Base-by-base conservation (phyloP, 2,888 invertebrate species). In the Orthonevra nobilis region DNA sequence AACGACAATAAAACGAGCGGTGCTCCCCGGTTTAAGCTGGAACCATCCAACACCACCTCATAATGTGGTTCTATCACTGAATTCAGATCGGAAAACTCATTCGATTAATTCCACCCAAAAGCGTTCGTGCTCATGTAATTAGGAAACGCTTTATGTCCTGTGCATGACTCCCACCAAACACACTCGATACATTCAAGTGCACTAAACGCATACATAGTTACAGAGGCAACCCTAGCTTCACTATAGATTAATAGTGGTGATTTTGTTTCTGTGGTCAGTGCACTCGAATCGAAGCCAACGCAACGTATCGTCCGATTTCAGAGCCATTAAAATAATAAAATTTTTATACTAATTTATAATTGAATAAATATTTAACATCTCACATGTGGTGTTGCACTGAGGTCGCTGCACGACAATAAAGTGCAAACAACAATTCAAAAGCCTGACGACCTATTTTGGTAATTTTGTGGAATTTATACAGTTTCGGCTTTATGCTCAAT, bases 321-420 rank as follows among this genome's bases (percentile, higher is more conserved):
- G n/a, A n/a, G n/a, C n/a, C n/a, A 61, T 70, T 70, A 70, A 52
- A 19, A 34, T 36, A 61, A 70, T 70, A 44, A 52, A 70, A 70
- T 61, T 70, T 52, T 44, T 61, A 70, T 70, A 44, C 28, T 52
- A 70, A 70, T 61, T 70, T 70, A 61, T 61, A 44, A 56, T 26
- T 44, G 42, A 32, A 52, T 52, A 36, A 40, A 60, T 50, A 23
- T 58, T 70, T 68, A 48, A 68, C 50, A 42, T 58, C 61, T 68
- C 5, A 23, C 5, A 4, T 23, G 3, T 52, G 61, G 61, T 30
- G 44, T 60, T 36, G 36, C 69, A 42, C 44, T 36, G 36, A 52
- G 52, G 44, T 44, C 36, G 54, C 38, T 70, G 61, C 28, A 52
- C 52, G 60, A 44, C 36, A 44, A 50, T 17, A 26, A 54, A 30